Evolutionary conservation across 2,888 invertebrate genomes (phyloP).

Genomic region (Psylliodes chrysocephalus): DNA sequence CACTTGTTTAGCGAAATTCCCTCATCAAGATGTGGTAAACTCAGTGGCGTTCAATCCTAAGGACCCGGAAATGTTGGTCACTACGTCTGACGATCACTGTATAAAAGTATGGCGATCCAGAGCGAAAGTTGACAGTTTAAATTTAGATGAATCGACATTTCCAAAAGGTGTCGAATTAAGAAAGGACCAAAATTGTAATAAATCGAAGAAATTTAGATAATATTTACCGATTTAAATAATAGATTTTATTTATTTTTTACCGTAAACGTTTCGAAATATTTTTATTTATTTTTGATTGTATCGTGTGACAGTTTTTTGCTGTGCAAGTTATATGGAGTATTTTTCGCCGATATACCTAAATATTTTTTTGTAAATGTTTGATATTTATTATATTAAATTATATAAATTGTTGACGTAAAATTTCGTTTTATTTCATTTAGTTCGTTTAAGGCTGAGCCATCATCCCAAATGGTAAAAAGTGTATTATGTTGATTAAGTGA

Average conservation of each 20-base stretch:
- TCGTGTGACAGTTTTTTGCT: slow-evolving; percentile 7
- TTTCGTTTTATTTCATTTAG: slow-evolving; percentile 7
- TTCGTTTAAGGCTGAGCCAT: no score
- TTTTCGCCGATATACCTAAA: neutral
- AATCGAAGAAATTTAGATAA: slow-evolving; percentile 37
- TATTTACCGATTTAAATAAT: slow-evolving; percentile 16
- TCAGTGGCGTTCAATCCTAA: slow-evolving; percentile 86
- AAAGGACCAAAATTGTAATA: slow-evolving; percentile 33
- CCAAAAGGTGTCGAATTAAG: slow-evolving; percentile 64
- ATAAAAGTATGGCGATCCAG: slow-evolving; percentile 74
- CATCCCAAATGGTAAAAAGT: no score
- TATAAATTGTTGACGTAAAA: slow-evolving; percentile 20
- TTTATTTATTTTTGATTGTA: slow-evolving; percentile 15
- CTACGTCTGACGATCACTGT: slow-evolving; percentile 83
- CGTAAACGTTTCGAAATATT: neutral
- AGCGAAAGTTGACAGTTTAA: slow-evolving; percentile 64
- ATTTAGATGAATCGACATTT: slow-evolving; percentile 61
- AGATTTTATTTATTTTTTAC: slow-evolving; percentile 12
- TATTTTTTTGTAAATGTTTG: slow-evolving; percentile 22
- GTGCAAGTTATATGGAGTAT: slow-evolving; percentile 12
- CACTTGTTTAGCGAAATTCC: slow-evolving; percentile 77
- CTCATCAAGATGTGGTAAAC: slow-evolving; percentile 84
- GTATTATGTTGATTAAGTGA: no score
- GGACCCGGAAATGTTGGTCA: slow-evolving; percentile 83
- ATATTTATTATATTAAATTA: slow-evolving; percentile 24